Base-by-base conservation (phyloP, 2,797 vertebrate species). In the Pagetopsis macropterus region DNA sequence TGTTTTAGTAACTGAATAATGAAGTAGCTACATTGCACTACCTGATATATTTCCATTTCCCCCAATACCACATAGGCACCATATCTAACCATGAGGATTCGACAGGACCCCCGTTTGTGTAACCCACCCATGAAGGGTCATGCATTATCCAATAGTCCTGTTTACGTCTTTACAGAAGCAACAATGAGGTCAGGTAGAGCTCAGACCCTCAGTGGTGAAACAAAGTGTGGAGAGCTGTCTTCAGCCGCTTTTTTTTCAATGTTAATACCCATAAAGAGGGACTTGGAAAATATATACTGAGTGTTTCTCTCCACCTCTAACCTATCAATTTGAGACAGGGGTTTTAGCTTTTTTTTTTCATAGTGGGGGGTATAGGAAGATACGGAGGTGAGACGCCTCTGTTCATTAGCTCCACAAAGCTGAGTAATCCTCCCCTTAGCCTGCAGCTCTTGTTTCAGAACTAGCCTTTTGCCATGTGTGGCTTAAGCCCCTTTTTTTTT, bases 401-500 rank as follows among this genome's bases (percentile, higher is more conserved):
- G 76, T 76, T 92, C 85, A 89, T 93, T 91, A 92, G 87, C 84
- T 82, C 74, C 87, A 89, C 57, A 31, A 79, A 81, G 84, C 86
- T 85, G 88, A 90, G 87, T 91, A 89, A 90, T 92, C 88, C 88
- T 85, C 75, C 70, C 55, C 79, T 87, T 78, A 84, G 86, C 90
- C 88, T 88, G 63, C 83, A 86, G 86, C 84, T 87, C 88, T 88
- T 86, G 82, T 89, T 91, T 92, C 82, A 85, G 85, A 88, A 89
- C 86, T 81, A 87, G 88, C 89, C 87, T 87, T 77, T 88, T 87
- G 90, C 89, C 89, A 90, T 88, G 88, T 89, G 90, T 93, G 92
- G 87, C 93, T 93, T 92, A 91, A 92, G 93, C 89, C 90, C 89
- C 88, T 89, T 85, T 83, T 83, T 21, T 83, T 83, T 21, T 21